Conservation (phyloP, 2,113 vertebrate species). For the Cairina moschata region DNA sequence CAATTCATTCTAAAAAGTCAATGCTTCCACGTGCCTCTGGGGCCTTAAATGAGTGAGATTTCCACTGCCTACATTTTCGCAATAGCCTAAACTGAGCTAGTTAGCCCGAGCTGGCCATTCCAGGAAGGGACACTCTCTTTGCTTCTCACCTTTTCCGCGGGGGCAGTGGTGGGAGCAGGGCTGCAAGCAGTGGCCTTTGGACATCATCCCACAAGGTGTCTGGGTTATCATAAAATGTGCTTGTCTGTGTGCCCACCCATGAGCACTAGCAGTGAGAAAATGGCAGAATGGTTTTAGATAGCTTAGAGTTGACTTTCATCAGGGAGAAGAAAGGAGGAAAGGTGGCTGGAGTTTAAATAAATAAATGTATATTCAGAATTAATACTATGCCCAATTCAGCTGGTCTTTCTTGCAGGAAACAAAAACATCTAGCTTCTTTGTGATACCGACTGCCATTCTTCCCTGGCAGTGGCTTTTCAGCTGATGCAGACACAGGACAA, state of each 20-base stretch:
- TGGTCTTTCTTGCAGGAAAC: background rate
- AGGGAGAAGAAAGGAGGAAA: background rate
- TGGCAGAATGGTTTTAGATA: background rate
- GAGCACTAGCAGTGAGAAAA: background rate
- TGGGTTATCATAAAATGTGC: background rate
- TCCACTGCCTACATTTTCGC: background rate
- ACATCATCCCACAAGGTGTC: background rate
- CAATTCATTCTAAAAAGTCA: background rate
- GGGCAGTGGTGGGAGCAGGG: background rate
- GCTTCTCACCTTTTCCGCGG: background rate
- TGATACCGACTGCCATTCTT: background rate
- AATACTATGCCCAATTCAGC: background rate
- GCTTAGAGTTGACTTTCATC: background rate
- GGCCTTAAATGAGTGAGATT: background rate
- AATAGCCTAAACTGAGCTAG: background rate
- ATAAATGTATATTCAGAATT: background rate
- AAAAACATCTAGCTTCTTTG: background rate
- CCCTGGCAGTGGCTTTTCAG: background rate
- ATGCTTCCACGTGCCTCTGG: background rate
- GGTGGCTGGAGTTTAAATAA: background rate
- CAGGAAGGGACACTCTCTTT: background rate
- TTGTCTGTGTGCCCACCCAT: rapidly evolving
- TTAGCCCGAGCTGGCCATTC: background rate
- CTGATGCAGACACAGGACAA: background rate
- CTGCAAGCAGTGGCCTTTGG: background rate